A percentile compares a stretch with the other conserved stretches of the same genome.
phyloP scores from a whole-genome alignment of 2,888 invertebrate species.

The Perizoma flavofasciatum region DNA sequence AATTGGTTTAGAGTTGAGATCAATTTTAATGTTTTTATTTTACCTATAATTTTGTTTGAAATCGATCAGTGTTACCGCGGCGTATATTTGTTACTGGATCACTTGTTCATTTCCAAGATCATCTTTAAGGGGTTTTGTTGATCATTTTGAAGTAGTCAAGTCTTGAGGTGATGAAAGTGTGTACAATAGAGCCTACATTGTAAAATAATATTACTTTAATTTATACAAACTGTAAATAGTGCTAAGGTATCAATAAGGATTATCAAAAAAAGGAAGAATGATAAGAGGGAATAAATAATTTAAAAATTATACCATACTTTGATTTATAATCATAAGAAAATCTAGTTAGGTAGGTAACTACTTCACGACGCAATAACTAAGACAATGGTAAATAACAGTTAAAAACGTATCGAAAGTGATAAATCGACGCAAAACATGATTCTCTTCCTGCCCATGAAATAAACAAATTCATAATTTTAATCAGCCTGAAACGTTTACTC shows the following conservation, averaged over 20 bases:
- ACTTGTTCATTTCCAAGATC: conserved; percentile 47
- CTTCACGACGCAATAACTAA: too few species aligned
- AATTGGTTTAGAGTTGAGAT: conserved; percentile 62
- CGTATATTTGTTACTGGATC: conserved; percentile 50
- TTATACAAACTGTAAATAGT: conserved; percentile 83
- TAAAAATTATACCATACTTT: conserved; percentile 59
- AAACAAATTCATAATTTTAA: conserved; percentile 10
- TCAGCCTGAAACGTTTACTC: conserved; percentile 8
- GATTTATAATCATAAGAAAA: conserved; percentile 31
- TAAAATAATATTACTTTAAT: conserved; percentile 80
- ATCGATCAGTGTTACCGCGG: conserved; percentile 66
- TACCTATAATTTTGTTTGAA: conserved; percentile 51
- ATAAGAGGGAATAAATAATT: conserved; percentile 80
- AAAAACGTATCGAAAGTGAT: too few species aligned
- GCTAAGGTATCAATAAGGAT: conserved; percentile 76
- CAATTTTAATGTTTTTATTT: conserved; percentile 55
- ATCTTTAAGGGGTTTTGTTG: conserved; percentile 42
- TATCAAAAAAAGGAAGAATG: conserved; percentile 79
- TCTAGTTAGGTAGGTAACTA: too few species aligned
- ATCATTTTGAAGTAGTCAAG: conserved; percentile 64
- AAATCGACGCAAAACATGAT: too few species aligned
- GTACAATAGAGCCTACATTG: conserved; percentile 79
- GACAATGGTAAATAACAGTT: too few species aligned
- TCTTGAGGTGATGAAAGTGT: conserved; percentile 67
- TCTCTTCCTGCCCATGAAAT: too few species aligned